Base-by-base conservation (phyloP, 2,888 invertebrate genomes). In the Diplazon laetatorius region DNA sequence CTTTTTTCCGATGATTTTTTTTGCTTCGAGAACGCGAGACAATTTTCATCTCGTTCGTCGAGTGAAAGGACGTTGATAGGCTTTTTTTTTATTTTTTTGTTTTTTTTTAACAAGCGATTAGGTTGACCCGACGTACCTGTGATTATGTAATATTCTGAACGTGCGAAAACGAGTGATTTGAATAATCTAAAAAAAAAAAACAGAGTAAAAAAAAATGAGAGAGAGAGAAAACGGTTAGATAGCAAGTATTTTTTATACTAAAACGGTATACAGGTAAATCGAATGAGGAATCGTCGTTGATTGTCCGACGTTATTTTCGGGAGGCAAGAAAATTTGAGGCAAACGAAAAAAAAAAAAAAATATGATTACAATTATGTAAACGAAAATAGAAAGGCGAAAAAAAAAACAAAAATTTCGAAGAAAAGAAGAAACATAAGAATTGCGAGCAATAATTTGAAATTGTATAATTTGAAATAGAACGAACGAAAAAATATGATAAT, bases 171-270 rank as follows among this genome's bases (percentile, higher is more conserved):
- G 39, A 65, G 55, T 50, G 44, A 76, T 68, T 76, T 59, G 39
- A n/a, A n/a, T n/a, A n/a, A n/a, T n/a, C n/a, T n/a, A n/a, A n/a
- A 30, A 6, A 6, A 30, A 6, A 30, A 6, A 30, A 30, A 30
- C 4, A 30, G 30, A 30, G 30, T 2, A 30, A 30, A 6, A 30
- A 6, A 30, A 6, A 30, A 6, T 30, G 30, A 30, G 30, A 30
- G 2, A 5, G 2, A 6, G 30, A 75, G 35, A 44, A 60, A 55
- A 68, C 73, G 25, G 59, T 57, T 42, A 57, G 44, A 48, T 70
- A 59, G 37, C 35, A 78, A 63, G 78, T 84, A 84, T 84, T 84
- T 84, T 84, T 84, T 84, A 83, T 84, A 84, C 78, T 18, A 82
- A n/a, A 82, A 80, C 77, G 80, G 78, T 81, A 69, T 72, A 68